These are phyloP conservation scores for Diplodus sargus DNA, from an alignment of 2,797 vertebrate species.

Conservation along the genomic window DNA sequence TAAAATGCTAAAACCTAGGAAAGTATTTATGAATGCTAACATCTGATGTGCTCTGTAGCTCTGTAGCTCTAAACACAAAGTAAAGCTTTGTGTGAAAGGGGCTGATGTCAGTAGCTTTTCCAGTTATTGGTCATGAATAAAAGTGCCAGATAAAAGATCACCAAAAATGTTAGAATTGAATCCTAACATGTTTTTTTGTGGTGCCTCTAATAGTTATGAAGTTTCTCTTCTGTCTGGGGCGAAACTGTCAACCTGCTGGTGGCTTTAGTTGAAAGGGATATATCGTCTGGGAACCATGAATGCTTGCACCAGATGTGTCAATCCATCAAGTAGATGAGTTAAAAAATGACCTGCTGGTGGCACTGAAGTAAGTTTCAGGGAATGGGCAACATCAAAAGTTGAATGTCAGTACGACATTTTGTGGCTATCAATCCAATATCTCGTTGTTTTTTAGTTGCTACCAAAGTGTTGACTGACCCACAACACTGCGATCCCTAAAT, in stretches of 20 bases:
- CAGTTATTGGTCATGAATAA: too few relatives aligned
- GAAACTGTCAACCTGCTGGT: background rate
- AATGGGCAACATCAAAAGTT: background rate
- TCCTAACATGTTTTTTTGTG: too few relatives aligned
- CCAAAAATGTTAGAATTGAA: too few relatives aligned
- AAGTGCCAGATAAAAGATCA: background rate
- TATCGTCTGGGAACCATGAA: background rate
- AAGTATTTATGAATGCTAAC: background rate
- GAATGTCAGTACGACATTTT: too few relatives aligned
- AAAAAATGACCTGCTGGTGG: background rate
- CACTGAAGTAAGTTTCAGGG: background rate
- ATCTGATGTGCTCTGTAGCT: background rate
- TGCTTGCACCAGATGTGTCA: background rate
- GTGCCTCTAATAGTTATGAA: too few relatives aligned
- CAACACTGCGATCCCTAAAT: too few relatives aligned
- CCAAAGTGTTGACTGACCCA: background rate
- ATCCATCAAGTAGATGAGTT: background rate
- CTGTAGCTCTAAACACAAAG: background rate
- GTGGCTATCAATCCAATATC: background rate
- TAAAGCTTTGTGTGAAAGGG: too few relatives aligned
- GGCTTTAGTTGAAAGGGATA: background rate
- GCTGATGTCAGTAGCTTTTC: background rate
- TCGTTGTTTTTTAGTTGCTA: background rate
- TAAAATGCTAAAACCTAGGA: background rate
- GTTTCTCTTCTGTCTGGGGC: too few relatives aligned